Conservation (phyloP, 2,113 vertebrate species). For the Sus scrofa region T2T-Sscrofa CM000820.6:97588001-97588500, state of each 20-base stretch:
- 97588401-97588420: neutral
- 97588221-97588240: conserved; percentile 76
- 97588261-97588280: conserved; percentile 85
- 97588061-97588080: neutral
- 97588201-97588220: conserved; percentile 84
- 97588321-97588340: neutral
- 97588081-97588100: conserved; percentile 65
- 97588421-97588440: conserved; percentile 67
- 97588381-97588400: neutral
- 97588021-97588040: neutral
- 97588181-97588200: conserved; percentile 86
- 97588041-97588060: neutral
- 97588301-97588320: conserved; percentile 54
- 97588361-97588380: neutral
- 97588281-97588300: conserved; percentile 85
- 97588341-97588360: neutral
- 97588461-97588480: conserved; percentile 42
- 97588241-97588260: conserved; percentile 65
- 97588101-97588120: conserved; percentile 50
- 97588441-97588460: neutral
- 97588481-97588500: conserved; percentile 36
- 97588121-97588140: conserved; percentile 64
- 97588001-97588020: neutral
- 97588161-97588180: conserved; percentile 61
- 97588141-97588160: neutral